Percentiles rank a stretch among this genome's conserved stretches.
Conservation (phyloP, 2,888 invertebrate species). For the Amblyteles armatorius region DNA sequence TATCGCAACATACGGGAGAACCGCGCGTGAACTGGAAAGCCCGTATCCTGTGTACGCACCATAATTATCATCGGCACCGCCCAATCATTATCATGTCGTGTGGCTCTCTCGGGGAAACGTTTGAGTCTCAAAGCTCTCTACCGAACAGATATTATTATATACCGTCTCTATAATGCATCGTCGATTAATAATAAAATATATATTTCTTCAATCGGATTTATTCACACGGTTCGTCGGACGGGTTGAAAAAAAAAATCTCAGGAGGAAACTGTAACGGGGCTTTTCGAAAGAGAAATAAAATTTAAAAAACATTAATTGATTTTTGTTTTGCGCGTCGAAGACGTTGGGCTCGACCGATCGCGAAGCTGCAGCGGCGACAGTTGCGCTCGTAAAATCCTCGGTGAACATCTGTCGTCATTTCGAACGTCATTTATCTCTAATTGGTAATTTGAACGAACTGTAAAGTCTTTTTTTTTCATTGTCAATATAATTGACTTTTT, state of each 20-base stretch:
- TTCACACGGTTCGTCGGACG: slow-evolving; percentile 23
- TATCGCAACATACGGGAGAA: slow-evolving; percentile 4
- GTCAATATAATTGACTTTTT: too few relatives aligned
- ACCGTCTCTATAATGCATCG: slow-evolving; percentile 38
- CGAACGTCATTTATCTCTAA: background rate
- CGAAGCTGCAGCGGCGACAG: background rate
- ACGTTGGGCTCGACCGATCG: background rate
- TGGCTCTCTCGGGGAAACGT: slow-evolving; percentile 55
- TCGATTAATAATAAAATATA: slow-evolving; percentile 54
- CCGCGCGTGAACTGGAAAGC: slow-evolving; percentile 52
- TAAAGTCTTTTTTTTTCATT: background rate
- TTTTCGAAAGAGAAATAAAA: too few relatives aligned
- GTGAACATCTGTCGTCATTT: slow-evolving; percentile 6
- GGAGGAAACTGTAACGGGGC: too few relatives aligned
- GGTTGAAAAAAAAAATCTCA: background rate
- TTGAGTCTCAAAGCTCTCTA: slow-evolving; percentile 30
- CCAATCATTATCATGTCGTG: slow-evolving; percentile 63
- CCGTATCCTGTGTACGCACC: slow-evolving; percentile 63
- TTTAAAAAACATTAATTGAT: too few relatives aligned
- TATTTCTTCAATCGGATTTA: slow-evolving; percentile 34
- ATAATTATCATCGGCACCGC: slow-evolving; percentile 63
- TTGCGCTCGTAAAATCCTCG: background rate
- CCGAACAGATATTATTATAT: slow-evolving; percentile 46
- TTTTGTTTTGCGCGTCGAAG: background rate
- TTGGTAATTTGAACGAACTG: background rate